phyloP scores from a whole-genome alignment of 2,888 invertebrate species.

The Melieria omissa region DNA sequence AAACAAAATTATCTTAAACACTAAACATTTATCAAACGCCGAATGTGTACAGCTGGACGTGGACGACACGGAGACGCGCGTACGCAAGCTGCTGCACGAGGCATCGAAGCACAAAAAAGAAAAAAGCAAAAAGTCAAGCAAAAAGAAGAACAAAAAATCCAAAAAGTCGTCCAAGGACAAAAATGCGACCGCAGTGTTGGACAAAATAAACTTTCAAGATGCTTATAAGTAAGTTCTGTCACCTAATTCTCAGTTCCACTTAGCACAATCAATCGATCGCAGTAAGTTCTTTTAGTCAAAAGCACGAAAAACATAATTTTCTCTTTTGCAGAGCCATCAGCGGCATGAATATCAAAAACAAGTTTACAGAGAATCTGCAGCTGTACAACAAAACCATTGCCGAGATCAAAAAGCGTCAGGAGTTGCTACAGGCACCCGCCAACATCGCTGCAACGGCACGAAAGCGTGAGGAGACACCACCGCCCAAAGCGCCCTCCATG shows the following conservation, averaged over 20 bases:
- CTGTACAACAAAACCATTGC: constrained; percentile 63
- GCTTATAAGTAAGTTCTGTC: constrained; percentile 71
- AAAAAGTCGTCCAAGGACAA: constrained; percentile 68
- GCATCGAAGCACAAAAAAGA: constrained; percentile 76
- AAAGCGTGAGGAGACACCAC: constrained; percentile 48
- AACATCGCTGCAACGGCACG: constrained; percentile 25
- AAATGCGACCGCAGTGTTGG: constrained; percentile 70
- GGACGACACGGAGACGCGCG: constrained; percentile 87
- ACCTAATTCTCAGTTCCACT: not conserved
- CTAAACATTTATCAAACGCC: constrained; percentile 13
- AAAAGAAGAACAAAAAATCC: constrained; percentile 69
- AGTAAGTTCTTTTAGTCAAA: not conserved
- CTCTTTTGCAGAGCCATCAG: constrained; percentile 47
- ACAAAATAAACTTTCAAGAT: constrained; percentile 74
- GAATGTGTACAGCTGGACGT: constrained; percentile 70
- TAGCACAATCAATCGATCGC: not conserved
- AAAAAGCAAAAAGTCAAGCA: constrained; percentile 74
- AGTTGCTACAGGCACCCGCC: constrained; percentile 41
- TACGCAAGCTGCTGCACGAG: constrained; percentile 86
- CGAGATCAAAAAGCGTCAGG: constrained; percentile 48
- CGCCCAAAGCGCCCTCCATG: constrained; percentile 50
- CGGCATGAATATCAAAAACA: constrained; percentile 66
- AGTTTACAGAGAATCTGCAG: constrained; percentile 55
- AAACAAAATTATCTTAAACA: too few relatives aligned
- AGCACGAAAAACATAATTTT: not conserved